Evolutionary conservation across 23 tunicate genomes (phyloP).

Genomic region (Pegea sp.): DNA sequence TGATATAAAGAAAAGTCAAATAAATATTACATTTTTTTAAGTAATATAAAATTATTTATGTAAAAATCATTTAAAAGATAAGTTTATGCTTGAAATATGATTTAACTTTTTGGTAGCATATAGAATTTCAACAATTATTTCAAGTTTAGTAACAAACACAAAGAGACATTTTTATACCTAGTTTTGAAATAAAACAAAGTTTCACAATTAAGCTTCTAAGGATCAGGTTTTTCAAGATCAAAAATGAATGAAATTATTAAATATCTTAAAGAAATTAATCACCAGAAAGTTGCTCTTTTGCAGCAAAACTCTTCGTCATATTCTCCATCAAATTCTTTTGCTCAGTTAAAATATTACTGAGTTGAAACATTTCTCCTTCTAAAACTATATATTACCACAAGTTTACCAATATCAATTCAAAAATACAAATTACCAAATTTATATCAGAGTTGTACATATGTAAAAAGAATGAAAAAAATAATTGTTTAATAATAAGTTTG

Average conservation of each 20-base stretch:
- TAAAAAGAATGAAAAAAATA: no score
- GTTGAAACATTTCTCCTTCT: slow-evolving; percentile 96
- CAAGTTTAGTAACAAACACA: no score
- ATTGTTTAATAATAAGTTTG: no score
- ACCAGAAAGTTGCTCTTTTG: slow-evolving; percentile 8
- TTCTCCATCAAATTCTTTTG: slow-evolving; percentile 85
- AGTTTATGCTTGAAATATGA: no score
- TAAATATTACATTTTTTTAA: no score
- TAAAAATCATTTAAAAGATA: no score
- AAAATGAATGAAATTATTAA: not conserved
- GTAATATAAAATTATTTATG: no score
- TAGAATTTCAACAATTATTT: no score
- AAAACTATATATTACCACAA: slow-evolving; percentile 11
- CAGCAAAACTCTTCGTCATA: slow-evolving; percentile 37
- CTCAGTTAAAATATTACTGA: slow-evolving; percentile 81
- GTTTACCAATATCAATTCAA: not conserved
- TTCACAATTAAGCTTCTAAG: not conserved
- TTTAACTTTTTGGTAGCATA: no score
- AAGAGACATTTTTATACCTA: no score
- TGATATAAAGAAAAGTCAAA: no score
- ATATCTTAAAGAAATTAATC: not conserved
- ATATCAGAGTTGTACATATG: no score
- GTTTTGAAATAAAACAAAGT: not conserved
- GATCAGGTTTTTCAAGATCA: not conserved
- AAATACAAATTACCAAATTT: not conserved